Conservation (phyloP, 2,797 vertebrate genomes). For the Platyrinchus mystaceus region DNA sequence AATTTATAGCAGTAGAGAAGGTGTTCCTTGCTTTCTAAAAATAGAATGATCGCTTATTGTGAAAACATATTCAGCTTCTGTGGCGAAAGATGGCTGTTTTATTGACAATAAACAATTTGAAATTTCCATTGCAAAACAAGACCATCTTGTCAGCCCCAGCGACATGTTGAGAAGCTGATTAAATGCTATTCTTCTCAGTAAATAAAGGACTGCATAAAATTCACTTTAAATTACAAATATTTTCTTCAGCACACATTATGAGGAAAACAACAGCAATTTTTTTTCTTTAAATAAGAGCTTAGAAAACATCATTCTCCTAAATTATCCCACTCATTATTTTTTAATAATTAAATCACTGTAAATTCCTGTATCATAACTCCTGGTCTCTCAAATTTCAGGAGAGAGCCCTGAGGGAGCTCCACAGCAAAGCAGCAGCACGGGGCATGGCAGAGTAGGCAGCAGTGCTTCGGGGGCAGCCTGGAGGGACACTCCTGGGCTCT, state of each 20-base stretch:
- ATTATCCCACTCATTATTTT: neutral
- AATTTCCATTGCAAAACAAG: neutral
- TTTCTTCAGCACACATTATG: neutral
- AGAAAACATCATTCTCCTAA: neutral
- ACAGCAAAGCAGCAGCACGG: neutral
- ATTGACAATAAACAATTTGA: neutral
- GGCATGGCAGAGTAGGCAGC: neutral
- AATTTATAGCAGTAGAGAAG: neutral
- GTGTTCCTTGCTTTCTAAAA: neutral
- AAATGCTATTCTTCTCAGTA: neutral
- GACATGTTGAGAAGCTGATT: neutral
- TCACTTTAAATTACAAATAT: neutral
- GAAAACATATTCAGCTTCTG: neutral
- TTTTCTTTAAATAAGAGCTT: neutral
- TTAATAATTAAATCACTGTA: neutral
- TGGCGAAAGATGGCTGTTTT: neutral
- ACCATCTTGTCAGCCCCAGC: neutral
- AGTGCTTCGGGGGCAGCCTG: neutral
- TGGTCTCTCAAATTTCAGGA: neutral
- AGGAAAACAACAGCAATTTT: neutral
- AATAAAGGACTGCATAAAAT: neutral
- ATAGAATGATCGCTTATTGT: neutral
- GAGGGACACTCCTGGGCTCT: neutral
- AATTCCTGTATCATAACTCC: neutral
- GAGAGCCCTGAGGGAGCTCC: neutral